Percentiles rank a stretch among this genome's conserved stretches.
Evolutionary conservation across 2,888 invertebrate species (phyloP).

Genomic region (Mesorhabditis spiculigera): DNA sequence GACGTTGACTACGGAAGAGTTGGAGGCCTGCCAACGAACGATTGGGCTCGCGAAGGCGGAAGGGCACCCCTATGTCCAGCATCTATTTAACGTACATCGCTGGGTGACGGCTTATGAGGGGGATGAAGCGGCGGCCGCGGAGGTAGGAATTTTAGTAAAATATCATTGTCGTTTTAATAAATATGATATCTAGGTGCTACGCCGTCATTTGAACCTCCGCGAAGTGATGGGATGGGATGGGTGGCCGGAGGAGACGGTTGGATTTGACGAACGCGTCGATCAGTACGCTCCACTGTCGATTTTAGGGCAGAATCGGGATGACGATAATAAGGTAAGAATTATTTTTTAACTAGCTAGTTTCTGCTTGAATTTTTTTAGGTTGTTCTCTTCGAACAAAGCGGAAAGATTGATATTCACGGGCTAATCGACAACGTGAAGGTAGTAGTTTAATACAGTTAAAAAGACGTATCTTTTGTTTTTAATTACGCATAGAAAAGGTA

Average conservation of each 20-base stretch:
- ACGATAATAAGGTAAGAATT: slow-evolving; percentile 33
- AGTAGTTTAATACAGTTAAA: neutral
- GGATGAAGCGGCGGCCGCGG: slow-evolving; percentile 38
- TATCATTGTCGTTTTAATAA: neutral
- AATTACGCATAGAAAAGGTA: neutral
- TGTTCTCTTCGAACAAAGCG: slow-evolving; percentile 45
- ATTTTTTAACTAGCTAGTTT: neutral
- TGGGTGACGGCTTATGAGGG: slow-evolving; percentile 50
- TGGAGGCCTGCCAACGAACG: slow-evolving; percentile 24
- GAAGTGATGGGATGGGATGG: slow-evolving; percentile 38
- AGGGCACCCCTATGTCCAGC: slow-evolving; percentile 27
- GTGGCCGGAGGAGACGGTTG: slow-evolving; percentile 14
- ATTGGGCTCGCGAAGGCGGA: slow-evolving; percentile 18
- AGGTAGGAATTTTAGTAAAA: slow-evolving; percentile 17
- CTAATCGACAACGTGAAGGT: slow-evolving; percentile 31
- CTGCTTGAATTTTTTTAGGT: slow-evolving; percentile 15
- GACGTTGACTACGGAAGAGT: slow-evolving; percentile 9
- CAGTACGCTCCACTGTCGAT: slow-evolving; percentile 44
- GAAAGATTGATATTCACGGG: slow-evolving; percentile 45
- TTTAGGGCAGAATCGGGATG: slow-evolving; percentile 37
- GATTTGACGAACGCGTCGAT: slow-evolving; percentile 17
- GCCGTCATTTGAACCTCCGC: slow-evolving; percentile 47
- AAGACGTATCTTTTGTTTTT: neutral
- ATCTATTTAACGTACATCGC: slow-evolving; percentile 47
- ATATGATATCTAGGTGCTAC: slow-evolving; percentile 27